These are phyloP conservation scores for Poecile atricapillus DNA, from an alignment of 2,113 vertebrate species.

Conservation along the genomic window DNA sequence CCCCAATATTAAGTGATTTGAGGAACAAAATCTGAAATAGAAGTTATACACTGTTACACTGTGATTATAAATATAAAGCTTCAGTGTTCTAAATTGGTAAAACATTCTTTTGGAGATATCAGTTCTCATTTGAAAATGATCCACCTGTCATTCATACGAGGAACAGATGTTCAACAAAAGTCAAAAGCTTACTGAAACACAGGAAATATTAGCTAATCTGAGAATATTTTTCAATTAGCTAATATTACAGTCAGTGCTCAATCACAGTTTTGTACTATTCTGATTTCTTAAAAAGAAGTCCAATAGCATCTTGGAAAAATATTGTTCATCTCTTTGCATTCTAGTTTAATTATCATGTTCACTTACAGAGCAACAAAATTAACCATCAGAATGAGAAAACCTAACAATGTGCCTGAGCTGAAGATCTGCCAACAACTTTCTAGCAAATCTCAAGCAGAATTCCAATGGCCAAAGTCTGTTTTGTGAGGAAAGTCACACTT, in stretches of 20 bases:
- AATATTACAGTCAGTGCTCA: not conserved
- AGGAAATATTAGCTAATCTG: not conserved
- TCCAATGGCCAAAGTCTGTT: not conserved
- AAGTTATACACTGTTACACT: not conserved
- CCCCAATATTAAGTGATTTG: not conserved
- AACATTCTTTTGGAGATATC: not conserved
- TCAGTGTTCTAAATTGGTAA: not conserved
- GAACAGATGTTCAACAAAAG: not conserved
- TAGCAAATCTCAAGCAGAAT: slow-evolving; percentile 18
- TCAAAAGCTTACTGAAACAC: not conserved
- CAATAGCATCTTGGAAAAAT: not conserved
- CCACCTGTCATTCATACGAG: not conserved
- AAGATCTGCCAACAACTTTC: slow-evolving; percentile 19
- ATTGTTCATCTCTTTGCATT: not conserved
- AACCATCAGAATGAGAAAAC: slow-evolving; percentile 6
- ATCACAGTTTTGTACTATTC: not conserved
- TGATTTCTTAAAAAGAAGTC: not conserved
- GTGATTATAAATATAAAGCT: not conserved
- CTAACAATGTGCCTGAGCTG: not conserved
- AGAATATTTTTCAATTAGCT: not conserved
- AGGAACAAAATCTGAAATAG: not conserved
- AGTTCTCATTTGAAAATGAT: not conserved
- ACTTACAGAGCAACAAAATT: not conserved
- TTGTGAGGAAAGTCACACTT: not conserved
- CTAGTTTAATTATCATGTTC: not conserved